phyloP scores from a whole-genome alignment of 23 tunicate genomes.

The Ascidia mentula region DNA sequence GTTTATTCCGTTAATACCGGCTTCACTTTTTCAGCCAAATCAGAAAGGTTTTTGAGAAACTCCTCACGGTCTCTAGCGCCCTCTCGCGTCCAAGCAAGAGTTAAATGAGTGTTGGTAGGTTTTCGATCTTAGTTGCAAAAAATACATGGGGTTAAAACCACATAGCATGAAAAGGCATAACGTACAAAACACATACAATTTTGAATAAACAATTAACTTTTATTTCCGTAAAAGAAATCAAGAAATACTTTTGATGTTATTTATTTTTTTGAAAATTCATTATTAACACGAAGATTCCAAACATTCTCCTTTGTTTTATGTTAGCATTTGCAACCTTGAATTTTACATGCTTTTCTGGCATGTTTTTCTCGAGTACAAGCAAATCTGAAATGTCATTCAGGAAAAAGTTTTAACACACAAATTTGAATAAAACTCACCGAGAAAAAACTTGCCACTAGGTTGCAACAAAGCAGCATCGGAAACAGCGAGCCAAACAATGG shows the following conservation, averaged over 20 bases:
- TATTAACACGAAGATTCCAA: no score
- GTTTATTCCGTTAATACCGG: conserved; percentile 26
- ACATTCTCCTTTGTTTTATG: no score
- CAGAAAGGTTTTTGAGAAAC: conserved; percentile 30
- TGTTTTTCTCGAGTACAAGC: no score
- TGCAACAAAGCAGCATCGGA: conserved; percentile 52
- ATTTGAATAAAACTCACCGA: conserved; percentile 24
- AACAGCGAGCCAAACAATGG: conserved; percentile 71
- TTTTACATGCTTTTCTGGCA: no score
- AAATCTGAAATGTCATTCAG: no score
- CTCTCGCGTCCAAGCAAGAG: conserved; percentile 76
- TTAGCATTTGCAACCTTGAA: no score
- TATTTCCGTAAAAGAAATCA: no score
- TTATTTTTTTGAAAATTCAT: no score
- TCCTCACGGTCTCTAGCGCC: conserved; percentile 31
- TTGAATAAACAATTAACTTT: no score
- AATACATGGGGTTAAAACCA: not conserved
- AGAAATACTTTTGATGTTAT: no score
- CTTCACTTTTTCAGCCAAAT: conserved; percentile 33
- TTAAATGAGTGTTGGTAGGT: conserved; percentile 37
- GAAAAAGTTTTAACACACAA: not conserved
- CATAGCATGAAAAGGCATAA: no score
- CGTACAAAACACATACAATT: no score
- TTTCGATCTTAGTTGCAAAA: conserved; percentile 61
- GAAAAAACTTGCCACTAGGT: conserved; percentile 54